Evolutionary conservation across 2,113 vertebrate genomes (phyloP).

Genomic region (Menura novaehollandiae): DNA sequence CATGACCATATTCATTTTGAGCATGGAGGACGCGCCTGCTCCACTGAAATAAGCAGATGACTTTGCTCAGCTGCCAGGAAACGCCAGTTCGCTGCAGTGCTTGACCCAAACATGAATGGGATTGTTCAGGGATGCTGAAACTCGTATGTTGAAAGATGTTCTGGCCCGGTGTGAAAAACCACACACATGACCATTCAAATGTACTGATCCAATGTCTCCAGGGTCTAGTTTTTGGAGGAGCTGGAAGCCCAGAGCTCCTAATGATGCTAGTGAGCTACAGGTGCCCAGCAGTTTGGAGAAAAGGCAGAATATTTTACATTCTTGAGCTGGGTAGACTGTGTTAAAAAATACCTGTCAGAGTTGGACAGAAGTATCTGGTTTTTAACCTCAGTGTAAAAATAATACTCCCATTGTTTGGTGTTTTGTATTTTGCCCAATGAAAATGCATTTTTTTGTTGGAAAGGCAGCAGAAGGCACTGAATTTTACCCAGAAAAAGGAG

Average conservation of each 20-base stretch:
- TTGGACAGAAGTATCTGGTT: neutral
- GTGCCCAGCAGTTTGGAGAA: neutral
- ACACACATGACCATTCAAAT: neutral
- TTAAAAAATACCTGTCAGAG: neutral
- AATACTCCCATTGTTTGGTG: neutral
- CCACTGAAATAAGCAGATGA: neutral
- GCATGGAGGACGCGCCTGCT: neutral
- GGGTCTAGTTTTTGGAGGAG: neutral
- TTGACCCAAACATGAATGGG: neutral
- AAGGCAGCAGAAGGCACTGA: neutral
- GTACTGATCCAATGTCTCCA: neutral
- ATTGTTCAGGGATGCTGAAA: neutral
- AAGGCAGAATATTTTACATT: neutral
- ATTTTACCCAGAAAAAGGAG: neutral
- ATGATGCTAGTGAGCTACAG: accelerated
- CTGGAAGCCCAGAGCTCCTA: neutral
- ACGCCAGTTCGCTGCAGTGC: neutral
- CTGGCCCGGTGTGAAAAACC: neutral
- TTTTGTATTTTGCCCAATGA: neutral
- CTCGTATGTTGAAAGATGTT: neutral
- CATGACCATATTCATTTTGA: neutral
- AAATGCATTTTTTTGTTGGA: neutral
- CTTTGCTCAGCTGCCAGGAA: neutral
- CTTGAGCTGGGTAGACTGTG: neutral
- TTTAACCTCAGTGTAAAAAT: neutral